These are phyloP conservation scores for Lichenostomus cassidix DNA, from an alignment of 2,113 vertebrate species.

Conservation along the genomic window DNA sequence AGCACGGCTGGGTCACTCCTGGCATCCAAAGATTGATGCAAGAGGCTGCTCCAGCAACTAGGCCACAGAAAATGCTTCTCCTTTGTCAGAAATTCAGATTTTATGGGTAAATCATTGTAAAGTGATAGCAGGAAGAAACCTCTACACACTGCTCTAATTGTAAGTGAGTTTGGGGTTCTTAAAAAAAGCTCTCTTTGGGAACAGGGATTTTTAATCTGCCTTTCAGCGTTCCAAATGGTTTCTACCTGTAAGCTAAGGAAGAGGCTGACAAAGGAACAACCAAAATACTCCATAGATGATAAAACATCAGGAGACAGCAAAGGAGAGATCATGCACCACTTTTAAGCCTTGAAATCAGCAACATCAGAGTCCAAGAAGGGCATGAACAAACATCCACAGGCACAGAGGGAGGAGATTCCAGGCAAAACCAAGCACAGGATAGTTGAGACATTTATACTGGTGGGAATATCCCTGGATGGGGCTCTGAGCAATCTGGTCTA, in stretches of 20 bases:
- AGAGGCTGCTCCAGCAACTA: conserved; percentile 30
- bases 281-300: conserved; percentile 28
- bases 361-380: not conserved
- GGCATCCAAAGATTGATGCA: conserved; percentile 1
- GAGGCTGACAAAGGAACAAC: conserved; percentile 11
- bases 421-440: not conserved
- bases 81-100: conserved; percentile 28
- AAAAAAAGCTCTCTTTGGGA: not conserved
- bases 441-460: not conserved
- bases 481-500: not conserved
- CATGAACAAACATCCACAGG: conserved; percentile 19
- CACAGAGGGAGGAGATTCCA: not conserved
- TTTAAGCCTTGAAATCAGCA: not conserved
- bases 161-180: not conserved
- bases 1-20: not conserved
- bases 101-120: not conserved
- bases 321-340: not conserved
- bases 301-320: conserved; percentile 28
- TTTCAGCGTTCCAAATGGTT: not conserved
- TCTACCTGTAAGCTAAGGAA: conserved; percentile 21
- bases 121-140: not conserved
- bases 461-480: not conserved
- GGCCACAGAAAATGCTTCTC: conserved; percentile 22
- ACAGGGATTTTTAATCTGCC: not conserved
- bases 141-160: not conserved